Base-by-base conservation (phyloP, 1,140 invertebrate genomes). In the Galleria mellonella region DNA sequence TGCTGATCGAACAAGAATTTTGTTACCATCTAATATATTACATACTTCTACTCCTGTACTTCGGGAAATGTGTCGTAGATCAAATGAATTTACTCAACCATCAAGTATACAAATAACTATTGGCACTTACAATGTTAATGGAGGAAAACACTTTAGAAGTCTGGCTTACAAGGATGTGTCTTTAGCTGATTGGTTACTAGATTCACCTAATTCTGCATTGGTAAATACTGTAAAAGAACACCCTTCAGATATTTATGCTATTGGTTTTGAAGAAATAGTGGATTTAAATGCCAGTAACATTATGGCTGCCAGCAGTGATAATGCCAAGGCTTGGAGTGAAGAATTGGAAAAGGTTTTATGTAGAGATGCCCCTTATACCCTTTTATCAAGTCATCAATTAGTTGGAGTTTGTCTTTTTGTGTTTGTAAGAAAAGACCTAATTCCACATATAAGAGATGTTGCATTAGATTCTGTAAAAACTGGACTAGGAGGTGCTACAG, bases 181-280 rank as follows among this genome's bases (percentile, higher is more conserved):
- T 0, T 77, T 99, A 32, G 90, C 94, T 10, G 96, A 99, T 85
- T 99, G 98, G 98, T 85, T 99, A 5, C 86, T 99, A 8, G 97
- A 99, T 83, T 92, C 90, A 36, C 89, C 82, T 38, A 72, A 88
- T 74, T 73, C 79, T 78, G 86, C 88, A 47, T 70, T 91, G 32
- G 88, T 92, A 1, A 87, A 88, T 14, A 84, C 89, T 10, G 87
- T 89, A 30, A 73, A 75, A 50, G 88, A 88, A 59, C 87, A 91
- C 54, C 92, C 92, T 31, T 91, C 94, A 27, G 97, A 99, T 85
- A 94, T 99, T 43, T 99, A 94, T 89, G 97, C 96, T 2, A 96
- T 99, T 72, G 98, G 98, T 11, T 99, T 99, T 87, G 95, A 99
- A 86, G 98, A 99, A 90, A 99, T 99, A 59, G 98, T 99, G 7